These are phyloP conservation scores for Drosophila atroscutellata DNA, from an alignment of 2,888 invertebrate genomes.

Conservation along the genomic window DNA sequence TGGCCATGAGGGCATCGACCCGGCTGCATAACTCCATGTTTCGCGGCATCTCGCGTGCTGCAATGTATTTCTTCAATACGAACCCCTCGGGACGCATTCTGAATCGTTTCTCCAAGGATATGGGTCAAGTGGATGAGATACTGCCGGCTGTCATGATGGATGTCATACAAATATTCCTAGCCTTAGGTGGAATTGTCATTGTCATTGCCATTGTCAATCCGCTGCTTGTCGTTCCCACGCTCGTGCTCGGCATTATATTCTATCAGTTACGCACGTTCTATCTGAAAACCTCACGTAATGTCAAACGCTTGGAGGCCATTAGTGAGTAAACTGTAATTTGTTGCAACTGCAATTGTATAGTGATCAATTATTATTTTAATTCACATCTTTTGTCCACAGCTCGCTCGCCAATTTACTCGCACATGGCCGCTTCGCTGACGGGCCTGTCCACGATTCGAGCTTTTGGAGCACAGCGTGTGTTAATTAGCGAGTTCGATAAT, in stretches of 20 bases:
- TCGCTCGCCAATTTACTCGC: constrained; percentile 97
- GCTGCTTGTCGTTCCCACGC: constrained; percentile 89
- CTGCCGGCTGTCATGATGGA: constrained; percentile 85
- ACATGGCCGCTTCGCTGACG: constrained; percentile 94
- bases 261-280: constrained; percentile 91
- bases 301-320: constrained; percentile 92
- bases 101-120: constrained; percentile 96
- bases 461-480: constrained; percentile 91
- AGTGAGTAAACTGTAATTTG: constrained; percentile 87
- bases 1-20: constrained; percentile 91
- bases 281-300: constrained; percentile 91
- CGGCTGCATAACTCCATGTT: constrained; percentile 94
- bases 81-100: constrained; percentile 93
- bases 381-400: constrained; percentile 85
- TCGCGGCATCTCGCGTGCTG: constrained; percentile 90
- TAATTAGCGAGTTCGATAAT: constrained; percentile 92
- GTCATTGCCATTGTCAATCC: constrained; percentile 92
- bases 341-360: background rate
- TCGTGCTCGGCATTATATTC: constrained; percentile 90
- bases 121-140: constrained; percentile 87
- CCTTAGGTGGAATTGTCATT: constrained; percentile 91
- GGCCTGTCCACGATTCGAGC: constrained; percentile 97
- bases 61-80: constrained; percentile 94
- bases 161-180: constrained; percentile 90
- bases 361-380: background rate